These are phyloP conservation scores for Bagarius yarrelli DNA, from an alignment of 2,113 vertebrate species.

Conservation along the genomic window DNA sequence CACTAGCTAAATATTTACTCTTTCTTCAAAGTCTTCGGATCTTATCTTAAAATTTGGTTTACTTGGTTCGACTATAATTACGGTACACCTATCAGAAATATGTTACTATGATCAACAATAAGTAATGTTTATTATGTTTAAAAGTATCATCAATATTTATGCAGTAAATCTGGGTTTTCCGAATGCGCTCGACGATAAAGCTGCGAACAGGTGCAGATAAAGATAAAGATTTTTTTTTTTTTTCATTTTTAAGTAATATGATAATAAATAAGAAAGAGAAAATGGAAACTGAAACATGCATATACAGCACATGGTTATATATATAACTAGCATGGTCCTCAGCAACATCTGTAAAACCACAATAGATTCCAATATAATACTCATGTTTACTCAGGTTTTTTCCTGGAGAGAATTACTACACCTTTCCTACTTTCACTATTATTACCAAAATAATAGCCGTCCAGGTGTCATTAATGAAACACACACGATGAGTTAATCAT, in stretches of 20 bases:
- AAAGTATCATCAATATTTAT: neutral
- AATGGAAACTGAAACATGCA: too few relatives aligned
- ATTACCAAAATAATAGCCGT: neutral
- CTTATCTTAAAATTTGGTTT: neutral
- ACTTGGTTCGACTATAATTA: neutral
- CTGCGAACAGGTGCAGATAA: neutral
- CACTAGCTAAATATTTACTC: neutral
- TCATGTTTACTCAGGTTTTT: too few relatives aligned
- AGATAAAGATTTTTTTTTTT: neutral
- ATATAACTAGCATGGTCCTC: neutral
- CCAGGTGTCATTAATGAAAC: neutral
- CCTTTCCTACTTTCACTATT: neutral
- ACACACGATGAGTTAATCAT: neutral
- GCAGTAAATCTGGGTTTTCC: neutral
- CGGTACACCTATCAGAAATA: neutral
- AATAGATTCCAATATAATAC: too few relatives aligned
- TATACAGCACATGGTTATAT: too few relatives aligned
- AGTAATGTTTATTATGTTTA: neutral
- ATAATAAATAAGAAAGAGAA: too few relatives aligned
- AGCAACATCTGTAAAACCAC: neutral
- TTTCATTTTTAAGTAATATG: too few relatives aligned
- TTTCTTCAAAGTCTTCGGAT: neutral
- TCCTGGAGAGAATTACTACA: neutral
- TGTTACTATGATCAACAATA: neutral
- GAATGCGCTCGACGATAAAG: neutral